Evolutionary conservation across 2,888 invertebrate species (phyloP), one percentile per base, ranked within the genome.

Genomic region (Entomobrya multifasciata): DNA sequence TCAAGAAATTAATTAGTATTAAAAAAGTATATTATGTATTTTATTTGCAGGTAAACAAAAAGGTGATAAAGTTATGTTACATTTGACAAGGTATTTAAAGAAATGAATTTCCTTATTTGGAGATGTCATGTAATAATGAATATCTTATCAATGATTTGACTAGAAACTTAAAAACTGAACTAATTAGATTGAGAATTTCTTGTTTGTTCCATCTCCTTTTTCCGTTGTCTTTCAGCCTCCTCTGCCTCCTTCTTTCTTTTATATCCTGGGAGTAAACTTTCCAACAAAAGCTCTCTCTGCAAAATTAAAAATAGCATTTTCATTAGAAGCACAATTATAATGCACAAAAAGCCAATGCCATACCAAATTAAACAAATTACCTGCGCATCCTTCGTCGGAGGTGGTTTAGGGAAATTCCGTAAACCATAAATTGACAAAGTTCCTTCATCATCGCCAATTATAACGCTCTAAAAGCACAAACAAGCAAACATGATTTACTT

Each of bases 401-500:
- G 88, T 10, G 89, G 89, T n/a, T 87, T 87, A 8, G 91, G 89
- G 62, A 91, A 91, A 52, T 90, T 87, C 60, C 89, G 36, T 5
- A 91, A 70, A 1, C 89, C 89, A 25, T 89, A 91, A 52, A 90
- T 84, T 13, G 88, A 87, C 13, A 91, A 72, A 10, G 77, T 78
- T 13, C 91, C 91, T 52, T 89, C 90, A 60, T 90, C 90, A 49
- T 91, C 90, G 0, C 90, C 91, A 25, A 91, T 87, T 15, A 90
- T 88, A 10, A 90, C 87, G 52, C 88, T 86, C 90, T 91, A 57
- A 20, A 30, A 13, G n/a, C n/a, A n/a, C n/a, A n/a, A n/a, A n/a
- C n/a, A n/a, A 86, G 25, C 13, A 62, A 65, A 8, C 13, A 65
- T 55, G 13, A 11, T 76, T 55, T n/a, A 30, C 20, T 49, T 17